These are phyloP conservation scores for Pandemis cinnamomeana DNA, from an alignment of 2,888 invertebrate species.

Conservation along the genomic window DNA sequence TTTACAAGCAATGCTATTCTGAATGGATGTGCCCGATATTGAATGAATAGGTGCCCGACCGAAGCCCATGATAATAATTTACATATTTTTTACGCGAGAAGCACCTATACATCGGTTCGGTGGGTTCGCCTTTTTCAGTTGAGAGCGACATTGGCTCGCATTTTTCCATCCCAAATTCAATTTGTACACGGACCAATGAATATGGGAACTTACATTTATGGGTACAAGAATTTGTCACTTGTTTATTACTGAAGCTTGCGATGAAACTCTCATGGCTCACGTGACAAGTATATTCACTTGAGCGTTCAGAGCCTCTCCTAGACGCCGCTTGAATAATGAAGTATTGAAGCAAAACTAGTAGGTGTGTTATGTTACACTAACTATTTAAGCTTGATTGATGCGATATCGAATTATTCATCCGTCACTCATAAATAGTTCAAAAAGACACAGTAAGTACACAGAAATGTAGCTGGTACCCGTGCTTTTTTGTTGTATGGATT, in stretches of 20 bases:
- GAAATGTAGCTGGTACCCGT: too few relatives aligned
- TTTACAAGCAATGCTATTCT: conserved; percentile 20
- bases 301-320: background rate
- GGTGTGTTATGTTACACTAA: background rate
- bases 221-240: conserved; percentile 19
- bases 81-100: conserved; percentile 32
- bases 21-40: conserved; percentile 26
- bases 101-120: conserved; percentile 12
- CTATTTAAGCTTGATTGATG: background rate
- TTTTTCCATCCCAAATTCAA: conserved; percentile 34
- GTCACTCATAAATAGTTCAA: too few relatives aligned
- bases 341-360: background rate
- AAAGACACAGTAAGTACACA: too few relatives aligned
- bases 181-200: conserved; percentile 30
- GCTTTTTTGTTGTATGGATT: too few relatives aligned
- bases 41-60: conserved; percentile 23
- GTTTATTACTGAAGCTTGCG: background rate
- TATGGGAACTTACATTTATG: conserved; percentile 17
- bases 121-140: conserved; percentile 30
- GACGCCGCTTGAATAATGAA: background rate
- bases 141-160: conserved; percentile 28
- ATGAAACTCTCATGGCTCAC: conserved; percentile 8
- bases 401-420: too few relatives aligned
- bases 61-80: conserved; percentile 24
- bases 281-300: conserved; percentile 4